A percentile compares a stretch with the other conserved stretches of the same genome.
Evolutionary conservation across 2,797 vertebrate genomes (phyloP).

Genomic region (Spinus olivaceus): DNA sequence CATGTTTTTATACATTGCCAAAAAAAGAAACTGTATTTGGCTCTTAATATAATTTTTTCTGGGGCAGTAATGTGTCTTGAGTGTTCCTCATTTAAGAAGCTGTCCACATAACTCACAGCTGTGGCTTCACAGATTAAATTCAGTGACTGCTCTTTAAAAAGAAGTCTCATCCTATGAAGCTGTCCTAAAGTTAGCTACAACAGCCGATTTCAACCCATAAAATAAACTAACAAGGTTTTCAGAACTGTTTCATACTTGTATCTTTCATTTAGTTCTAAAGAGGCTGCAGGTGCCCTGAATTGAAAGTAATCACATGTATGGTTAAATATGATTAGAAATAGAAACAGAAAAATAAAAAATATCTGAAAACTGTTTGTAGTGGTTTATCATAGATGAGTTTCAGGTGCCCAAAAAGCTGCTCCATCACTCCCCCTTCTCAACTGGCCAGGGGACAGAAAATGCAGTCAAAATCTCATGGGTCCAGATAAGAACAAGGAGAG

Average conservation of each 20-base stretch:
- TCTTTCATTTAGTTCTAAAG: not conserved
- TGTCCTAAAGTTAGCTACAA: not conserved
- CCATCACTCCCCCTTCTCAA: not conserved
- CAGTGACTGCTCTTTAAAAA: not conserved
- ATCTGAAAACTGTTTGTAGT: not conserved
- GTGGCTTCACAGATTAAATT: not conserved
- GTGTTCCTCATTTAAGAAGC: not conserved
- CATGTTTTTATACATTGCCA: not conserved
- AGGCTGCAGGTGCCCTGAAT: not conserved
- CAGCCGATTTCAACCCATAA: not conserved
- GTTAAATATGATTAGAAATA: not conserved
- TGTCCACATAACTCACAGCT: not conserved
- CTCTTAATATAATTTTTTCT: not conserved
- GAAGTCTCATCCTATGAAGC: not conserved
- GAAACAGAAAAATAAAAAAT: not conserved
- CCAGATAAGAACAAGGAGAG: not conserved
- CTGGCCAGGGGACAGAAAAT: not conserved
- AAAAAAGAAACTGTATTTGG: not conserved
- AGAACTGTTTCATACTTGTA: not conserved
- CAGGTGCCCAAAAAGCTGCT: not conserved
- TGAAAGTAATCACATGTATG: not conserved
- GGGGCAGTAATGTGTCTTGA: not conserved
- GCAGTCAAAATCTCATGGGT: rapidly evolving
- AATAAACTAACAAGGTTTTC: not conserved
- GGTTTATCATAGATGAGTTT: not conserved